Evolutionary conservation across 2,797 vertebrate genomes (phyloP).

Genomic region (Poecile montanus): DNA sequence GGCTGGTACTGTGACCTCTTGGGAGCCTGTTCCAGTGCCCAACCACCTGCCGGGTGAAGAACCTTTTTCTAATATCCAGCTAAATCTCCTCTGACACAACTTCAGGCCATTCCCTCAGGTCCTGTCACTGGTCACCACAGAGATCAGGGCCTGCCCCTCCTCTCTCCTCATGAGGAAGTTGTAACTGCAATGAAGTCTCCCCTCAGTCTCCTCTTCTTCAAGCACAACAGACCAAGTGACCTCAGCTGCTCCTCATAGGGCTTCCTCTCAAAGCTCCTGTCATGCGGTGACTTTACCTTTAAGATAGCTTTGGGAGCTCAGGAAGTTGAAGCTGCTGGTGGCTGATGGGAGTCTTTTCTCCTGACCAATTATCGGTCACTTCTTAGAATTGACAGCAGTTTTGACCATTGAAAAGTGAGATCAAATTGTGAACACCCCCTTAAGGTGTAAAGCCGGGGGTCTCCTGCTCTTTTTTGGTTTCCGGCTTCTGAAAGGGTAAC

Average conservation of each 20-base stretch:
- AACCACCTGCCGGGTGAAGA: accelerated
- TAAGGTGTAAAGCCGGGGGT: too few relatives aligned
- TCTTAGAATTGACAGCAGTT: too few relatives aligned
- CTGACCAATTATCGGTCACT: too few relatives aligned
- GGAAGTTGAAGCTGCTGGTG: too few relatives aligned
- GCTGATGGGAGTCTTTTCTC: too few relatives aligned
- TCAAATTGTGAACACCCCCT: too few relatives aligned
- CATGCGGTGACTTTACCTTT: too few relatives aligned
- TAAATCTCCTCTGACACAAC: background rate
- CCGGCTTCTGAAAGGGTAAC: too few relatives aligned
- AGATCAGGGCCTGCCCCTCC: background rate
- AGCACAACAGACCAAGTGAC: background rate
- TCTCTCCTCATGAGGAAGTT: accelerated
- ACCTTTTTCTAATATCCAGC: accelerated
- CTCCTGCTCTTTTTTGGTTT: too few relatives aligned
- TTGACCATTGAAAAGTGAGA: too few relatives aligned
- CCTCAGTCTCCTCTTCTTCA: background rate
- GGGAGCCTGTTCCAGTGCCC: background rate
- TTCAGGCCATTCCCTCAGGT: background rate
- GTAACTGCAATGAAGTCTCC: background rate
- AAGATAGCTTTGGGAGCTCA: too few relatives aligned
- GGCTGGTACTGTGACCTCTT: background rate
- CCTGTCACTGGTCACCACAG: too few relatives aligned
- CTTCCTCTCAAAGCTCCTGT: background rate
- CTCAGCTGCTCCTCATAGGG: accelerated